A percentile compares a stretch with the other conserved stretches of the same genome.
Evolutionary conservation across 2,113 vertebrate genomes (phyloP).

Genomic region (Penelope pileata): DNA sequence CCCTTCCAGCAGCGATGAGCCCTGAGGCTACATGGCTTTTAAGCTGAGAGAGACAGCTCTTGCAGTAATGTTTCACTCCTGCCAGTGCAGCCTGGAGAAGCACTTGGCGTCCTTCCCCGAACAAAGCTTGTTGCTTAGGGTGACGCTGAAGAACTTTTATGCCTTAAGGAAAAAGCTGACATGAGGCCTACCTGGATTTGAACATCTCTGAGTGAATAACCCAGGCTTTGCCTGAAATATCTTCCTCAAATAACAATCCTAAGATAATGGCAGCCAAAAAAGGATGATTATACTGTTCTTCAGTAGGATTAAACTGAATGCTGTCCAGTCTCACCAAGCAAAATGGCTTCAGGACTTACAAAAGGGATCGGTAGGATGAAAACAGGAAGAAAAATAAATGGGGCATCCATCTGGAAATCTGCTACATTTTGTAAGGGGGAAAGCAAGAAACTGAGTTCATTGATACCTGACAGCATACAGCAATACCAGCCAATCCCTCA

Average conservation of each 20-base stretch:
- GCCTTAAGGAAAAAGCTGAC: background rate
- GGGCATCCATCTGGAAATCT: background rate
- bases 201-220: fast-evolving
- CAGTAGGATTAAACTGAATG: background rate
- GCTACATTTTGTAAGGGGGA: background rate
- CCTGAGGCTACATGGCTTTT: background rate
- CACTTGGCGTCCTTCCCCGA: background rate
- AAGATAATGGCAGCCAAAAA: background rate
- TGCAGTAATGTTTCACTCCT: background rate
- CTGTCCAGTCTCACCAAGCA: background rate
- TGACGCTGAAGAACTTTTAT: background rate
- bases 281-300: background rate
- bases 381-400: background rate
- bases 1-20: background rate
- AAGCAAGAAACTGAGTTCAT: background rate
- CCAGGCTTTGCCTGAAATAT: background rate
- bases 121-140: background rate
- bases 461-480: background rate
- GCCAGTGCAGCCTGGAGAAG: background rate
- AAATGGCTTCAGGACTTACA: background rate
- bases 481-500: background rate
- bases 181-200: background rate
- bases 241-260: background rate
- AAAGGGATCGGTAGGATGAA: background rate
- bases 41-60: background rate